Percentiles rank a stretch among this genome's conserved stretches.
phyloP scores from a whole-genome alignment of 2,888 invertebrate species.

The Eupsilia transversa region DNA sequence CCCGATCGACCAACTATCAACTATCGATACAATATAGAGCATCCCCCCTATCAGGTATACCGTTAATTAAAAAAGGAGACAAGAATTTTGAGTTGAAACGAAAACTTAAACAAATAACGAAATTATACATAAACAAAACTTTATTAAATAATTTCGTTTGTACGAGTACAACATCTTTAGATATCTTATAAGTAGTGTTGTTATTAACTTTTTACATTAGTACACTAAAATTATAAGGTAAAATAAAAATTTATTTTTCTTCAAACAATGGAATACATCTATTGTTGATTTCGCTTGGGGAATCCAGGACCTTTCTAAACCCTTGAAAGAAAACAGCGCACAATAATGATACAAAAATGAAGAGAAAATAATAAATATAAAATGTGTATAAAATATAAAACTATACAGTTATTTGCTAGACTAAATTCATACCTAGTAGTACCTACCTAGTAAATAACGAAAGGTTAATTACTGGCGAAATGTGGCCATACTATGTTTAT shows the following conservation, averaged over 20 bases:
- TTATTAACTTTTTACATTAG: not conserved
- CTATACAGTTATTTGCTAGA: not conserved
- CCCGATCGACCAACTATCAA: not conserved
- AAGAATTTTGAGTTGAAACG: not conserved
- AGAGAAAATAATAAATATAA: conserved; percentile 10
- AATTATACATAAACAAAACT: not conserved
- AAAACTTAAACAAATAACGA: no score
- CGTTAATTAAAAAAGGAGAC: not conserved
- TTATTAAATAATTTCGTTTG: not conserved
- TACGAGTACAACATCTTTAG: not conserved
- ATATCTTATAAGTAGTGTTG: not conserved
- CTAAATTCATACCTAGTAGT: not conserved
- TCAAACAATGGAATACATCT: not conserved
- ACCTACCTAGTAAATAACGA: not conserved
- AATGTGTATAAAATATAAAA: conserved; percentile 5
- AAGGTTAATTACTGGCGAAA: not conserved
- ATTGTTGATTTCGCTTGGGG: conserved; percentile 9
- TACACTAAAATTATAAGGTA: not conserved
- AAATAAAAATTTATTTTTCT: not conserved
- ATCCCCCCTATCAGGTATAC: no score
- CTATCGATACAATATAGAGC: no score
- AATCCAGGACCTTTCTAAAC: not conserved
- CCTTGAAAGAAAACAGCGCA: conserved; percentile 22
- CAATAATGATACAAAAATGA: not conserved
- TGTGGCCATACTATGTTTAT: fast-evolving